Evolutionary conservation across 1,140 invertebrate species (phyloP).

Genomic region (Drosophila equinoxialis): DNA sequence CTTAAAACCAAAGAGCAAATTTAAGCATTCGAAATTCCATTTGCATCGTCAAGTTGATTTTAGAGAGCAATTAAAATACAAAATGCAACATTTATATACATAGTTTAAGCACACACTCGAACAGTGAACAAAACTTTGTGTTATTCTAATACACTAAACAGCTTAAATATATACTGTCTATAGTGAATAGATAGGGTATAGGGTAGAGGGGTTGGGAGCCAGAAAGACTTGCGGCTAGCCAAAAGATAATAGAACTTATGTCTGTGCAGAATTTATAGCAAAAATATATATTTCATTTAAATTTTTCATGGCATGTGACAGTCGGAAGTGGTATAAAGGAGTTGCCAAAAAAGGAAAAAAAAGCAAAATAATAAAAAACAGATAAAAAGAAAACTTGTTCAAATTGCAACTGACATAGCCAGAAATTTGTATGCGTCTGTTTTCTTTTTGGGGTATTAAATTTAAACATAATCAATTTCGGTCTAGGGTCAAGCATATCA

Average conservation of each 20-base stretch:
- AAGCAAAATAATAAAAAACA: conserved; percentile 35
- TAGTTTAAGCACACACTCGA: conserved; percentile 40
- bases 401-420: conserved; percentile 46
- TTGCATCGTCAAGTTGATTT: conserved; percentile 36
- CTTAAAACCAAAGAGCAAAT: conserved; percentile 15
- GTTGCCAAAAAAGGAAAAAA: neutral
- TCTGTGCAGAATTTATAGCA: conserved; percentile 71
- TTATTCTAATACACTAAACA: conserved; percentile 60
- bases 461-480: conserved; percentile 71
- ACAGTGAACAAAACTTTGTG: conserved; percentile 10
- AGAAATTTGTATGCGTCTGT: conserved; percentile 6
- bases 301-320: conserved; percentile 68
- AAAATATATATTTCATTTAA: conserved; percentile 74
- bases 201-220: neutral
- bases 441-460: conserved; percentile 16
- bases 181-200: neutral
- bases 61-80: conserved; percentile 58
- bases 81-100: conserved; percentile 22
- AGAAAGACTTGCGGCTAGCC: conserved; percentile 59
- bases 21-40: neutral
- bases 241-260: conserved; percentile 36
- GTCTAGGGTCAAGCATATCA: conserved; percentile 40
- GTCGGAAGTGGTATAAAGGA: conserved; percentile 15
- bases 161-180: conserved; percentile 52
- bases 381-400: neutral